phyloP scores from a whole-genome alignment of 2,797 vertebrate species.

The Pterois miles region DNA sequence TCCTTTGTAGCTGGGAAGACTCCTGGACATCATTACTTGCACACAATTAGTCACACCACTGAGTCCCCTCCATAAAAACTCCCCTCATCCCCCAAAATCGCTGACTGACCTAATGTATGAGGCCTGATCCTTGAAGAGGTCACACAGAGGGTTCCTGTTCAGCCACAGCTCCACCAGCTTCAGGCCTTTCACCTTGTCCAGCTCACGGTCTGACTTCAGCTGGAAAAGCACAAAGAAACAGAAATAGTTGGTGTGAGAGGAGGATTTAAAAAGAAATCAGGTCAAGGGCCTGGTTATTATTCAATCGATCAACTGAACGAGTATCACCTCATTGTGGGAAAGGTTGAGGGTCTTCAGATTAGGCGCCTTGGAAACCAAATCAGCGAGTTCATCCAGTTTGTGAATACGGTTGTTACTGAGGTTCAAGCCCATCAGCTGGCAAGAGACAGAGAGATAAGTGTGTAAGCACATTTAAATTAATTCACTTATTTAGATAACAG shows the following conservation, averaged over 20 bases:
- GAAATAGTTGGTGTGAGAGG: neutral
- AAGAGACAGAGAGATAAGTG: neutral
- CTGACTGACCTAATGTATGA: slow-evolving; percentile 90
- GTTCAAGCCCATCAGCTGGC: slow-evolving; percentile 87
- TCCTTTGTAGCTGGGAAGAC: neutral
- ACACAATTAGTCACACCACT: slow-evolving; percentile 18
- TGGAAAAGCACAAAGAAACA: slow-evolving; percentile 46
- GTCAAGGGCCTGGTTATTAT: neutral
- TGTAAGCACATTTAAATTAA: slow-evolving; percentile 2
- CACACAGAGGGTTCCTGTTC: slow-evolving; percentile 88
- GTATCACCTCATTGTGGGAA: slow-evolving; percentile 89
- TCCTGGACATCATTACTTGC: neutral
- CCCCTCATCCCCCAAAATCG: slow-evolving; percentile 18
- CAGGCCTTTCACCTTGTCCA: slow-evolving; percentile 90
- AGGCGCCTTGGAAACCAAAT: slow-evolving; percentile 85
- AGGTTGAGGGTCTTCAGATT: slow-evolving; percentile 89
- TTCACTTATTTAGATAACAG: no score
- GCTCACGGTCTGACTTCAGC: slow-evolving; percentile 89
- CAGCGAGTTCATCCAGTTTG: slow-evolving; percentile 86
- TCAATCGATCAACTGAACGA: neutral
- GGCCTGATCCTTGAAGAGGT: slow-evolving; percentile 88
- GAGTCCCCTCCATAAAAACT: neutral
- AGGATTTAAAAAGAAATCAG: neutral
- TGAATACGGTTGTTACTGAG: slow-evolving; percentile 90
- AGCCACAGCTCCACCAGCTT: slow-evolving; percentile 93